Evolutionary conservation across 2,113 vertebrate genomes (phyloP).

Genomic region (Triplophysa dalaica): DNA sequence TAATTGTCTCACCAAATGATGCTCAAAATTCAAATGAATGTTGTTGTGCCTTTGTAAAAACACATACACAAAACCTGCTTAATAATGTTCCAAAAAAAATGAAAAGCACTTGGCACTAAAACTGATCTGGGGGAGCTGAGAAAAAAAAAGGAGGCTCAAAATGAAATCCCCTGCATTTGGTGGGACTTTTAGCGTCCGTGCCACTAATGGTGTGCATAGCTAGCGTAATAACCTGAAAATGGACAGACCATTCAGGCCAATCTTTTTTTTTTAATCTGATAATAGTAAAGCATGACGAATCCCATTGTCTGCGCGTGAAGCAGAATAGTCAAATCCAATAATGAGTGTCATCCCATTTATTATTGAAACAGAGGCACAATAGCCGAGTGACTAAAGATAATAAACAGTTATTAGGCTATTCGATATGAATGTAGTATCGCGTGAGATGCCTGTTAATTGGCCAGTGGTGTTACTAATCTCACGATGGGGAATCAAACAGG

Average conservation of each 20-base stretch:
- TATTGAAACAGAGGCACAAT: slow-evolving; percentile 39
- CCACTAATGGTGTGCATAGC: slow-evolving; percentile 13
- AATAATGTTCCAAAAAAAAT: not conserved
- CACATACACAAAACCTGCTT: not conserved
- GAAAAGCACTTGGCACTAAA: not conserved
- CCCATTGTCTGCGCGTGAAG: slow-evolving; percentile 42
- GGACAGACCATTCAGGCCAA: slow-evolving; percentile 9
- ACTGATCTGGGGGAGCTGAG: not conserved
- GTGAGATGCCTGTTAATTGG: slow-evolving; percentile 40
- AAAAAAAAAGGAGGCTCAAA: not conserved
- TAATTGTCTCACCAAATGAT: not conserved
- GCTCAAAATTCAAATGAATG: not conserved
- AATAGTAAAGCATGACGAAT: slow-evolving; percentile 34
- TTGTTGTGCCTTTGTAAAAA: not conserved
- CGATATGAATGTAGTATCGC: slow-evolving; percentile 25
- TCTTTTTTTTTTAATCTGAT: slow-evolving; percentile 43
- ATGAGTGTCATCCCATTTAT: slow-evolving; percentile 42
- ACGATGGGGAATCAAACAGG: not conserved
- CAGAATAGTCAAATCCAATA: slow-evolving; percentile 44
- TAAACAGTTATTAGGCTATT: slow-evolving; percentile 37
- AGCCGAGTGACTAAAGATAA: slow-evolving; percentile 30
- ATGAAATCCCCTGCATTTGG: not conserved
- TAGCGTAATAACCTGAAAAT: slow-evolving; percentile 17
- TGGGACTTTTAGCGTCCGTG: not conserved
- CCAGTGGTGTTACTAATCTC: slow-evolving; percentile 25